Evolutionary conservation across 2,888 invertebrate species (phyloP).

Genomic region (Nasonia oneida): DNA sequence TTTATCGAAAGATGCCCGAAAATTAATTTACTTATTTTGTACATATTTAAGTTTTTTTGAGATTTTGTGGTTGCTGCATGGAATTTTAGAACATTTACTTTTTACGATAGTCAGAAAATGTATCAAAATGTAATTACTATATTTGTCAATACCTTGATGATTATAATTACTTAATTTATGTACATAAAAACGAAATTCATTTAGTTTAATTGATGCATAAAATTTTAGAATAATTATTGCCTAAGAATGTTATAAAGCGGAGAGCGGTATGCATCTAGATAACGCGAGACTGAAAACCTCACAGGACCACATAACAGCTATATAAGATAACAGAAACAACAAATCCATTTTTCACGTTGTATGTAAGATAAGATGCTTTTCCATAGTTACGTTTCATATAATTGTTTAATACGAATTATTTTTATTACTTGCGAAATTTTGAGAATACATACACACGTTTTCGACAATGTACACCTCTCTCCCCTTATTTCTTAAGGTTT

Average conservation of each 20-base stretch:
- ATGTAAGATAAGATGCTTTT: slow-evolving; percentile 50
- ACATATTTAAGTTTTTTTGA: slow-evolving; percentile 58
- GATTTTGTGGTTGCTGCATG: slow-evolving; percentile 61
- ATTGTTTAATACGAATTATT: slow-evolving; percentile 44
- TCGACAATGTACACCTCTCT: slow-evolving; percentile 62
- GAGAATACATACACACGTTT: slow-evolving; percentile 54
- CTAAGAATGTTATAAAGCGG: slow-evolving; percentile 64
- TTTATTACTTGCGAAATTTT: slow-evolving; percentile 54
- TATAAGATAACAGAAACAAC: slow-evolving; percentile 29
- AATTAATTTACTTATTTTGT: slow-evolving; percentile 59
- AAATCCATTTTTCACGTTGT: slow-evolving; percentile 56
- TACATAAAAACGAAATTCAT: slow-evolving; percentile 62
- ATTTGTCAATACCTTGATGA: slow-evolving; percentile 61
- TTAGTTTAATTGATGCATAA: slow-evolving; percentile 63
- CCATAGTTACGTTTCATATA: slow-evolving; percentile 44
- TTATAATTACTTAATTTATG: slow-evolving; percentile 63
- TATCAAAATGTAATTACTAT: slow-evolving; percentile 65
- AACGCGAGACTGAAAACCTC: slow-evolving; percentile 62
- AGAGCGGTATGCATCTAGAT: slow-evolving; percentile 62
- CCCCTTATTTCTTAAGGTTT: slow-evolving; percentile 53
- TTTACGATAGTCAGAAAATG: slow-evolving; percentile 59
- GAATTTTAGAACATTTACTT: slow-evolving; percentile 58
- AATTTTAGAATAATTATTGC: slow-evolving; percentile 63
- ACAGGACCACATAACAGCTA: slow-evolving; percentile 55
- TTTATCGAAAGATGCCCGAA: slow-evolving; percentile 41